Conservation (phyloP, 2,113 vertebrate species). For the Bostrychus sinensis region DNA sequence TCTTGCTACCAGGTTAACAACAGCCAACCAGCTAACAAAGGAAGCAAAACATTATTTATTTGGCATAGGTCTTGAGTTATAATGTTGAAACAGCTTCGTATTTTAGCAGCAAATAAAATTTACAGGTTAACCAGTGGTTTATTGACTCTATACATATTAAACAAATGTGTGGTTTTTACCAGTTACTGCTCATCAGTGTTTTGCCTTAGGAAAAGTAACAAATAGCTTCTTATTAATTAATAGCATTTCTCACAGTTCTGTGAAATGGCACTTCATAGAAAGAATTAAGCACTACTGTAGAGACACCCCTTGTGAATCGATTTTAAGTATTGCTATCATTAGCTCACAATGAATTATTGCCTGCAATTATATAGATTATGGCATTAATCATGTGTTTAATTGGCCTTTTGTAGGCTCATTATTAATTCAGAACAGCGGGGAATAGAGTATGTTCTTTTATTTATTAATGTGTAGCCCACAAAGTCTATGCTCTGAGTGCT, state of each 20-base stretch:
- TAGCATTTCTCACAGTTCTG: conserved; percentile 48
- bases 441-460: conserved; percentile 77
- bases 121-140: conserved; percentile 1
- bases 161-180: conserved; percentile 11
- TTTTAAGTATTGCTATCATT: conserved; percentile 80
- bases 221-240: conserved; percentile 57
- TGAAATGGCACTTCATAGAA: conserved; percentile 59
- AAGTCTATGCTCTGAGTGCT: conserved; percentile 39
- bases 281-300: conserved; percentile 71
- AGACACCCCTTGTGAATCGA: conserved; percentile 73
- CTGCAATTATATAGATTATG: conserved; percentile 81
- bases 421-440: conserved; percentile 79
- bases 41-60: neutral
- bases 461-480: conserved; percentile 68
- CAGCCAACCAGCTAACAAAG: too few relatives aligned
- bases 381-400: conserved; percentile 82
- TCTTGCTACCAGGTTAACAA: neutral
- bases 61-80: neutral
- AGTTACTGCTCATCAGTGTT: conserved; percentile 34
- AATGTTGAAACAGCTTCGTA: neutral
- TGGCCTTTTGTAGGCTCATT: conserved; percentile 79
- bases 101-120: neutral
- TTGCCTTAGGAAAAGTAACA: conserved; percentile 49
- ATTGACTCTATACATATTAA: conserved; percentile 25
- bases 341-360: conserved; percentile 76